Conservation (phyloP, 2,113 vertebrate species). For the Nycticryphes semicollaris region DNA sequence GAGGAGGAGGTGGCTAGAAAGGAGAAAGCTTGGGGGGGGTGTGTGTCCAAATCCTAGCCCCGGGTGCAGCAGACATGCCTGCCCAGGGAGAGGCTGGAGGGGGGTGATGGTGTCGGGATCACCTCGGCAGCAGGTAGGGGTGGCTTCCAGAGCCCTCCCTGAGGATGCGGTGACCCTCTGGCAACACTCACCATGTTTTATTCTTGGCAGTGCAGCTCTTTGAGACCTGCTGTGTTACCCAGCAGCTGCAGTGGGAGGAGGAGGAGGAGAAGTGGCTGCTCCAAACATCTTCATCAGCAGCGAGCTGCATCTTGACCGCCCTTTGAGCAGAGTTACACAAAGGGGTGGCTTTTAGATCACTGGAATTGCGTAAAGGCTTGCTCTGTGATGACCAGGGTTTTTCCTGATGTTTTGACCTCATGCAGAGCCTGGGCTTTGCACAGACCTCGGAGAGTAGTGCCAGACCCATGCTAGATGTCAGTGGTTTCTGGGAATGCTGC, state of each 20-base stretch:
- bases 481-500: conserved; percentile 4
- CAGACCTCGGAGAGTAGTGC: not conserved
- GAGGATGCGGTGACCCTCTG: not conserved
- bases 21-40: not conserved
- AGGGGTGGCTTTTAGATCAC: not conserved
- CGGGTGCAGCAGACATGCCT: not conserved
- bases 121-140: not conserved
- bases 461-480: not conserved
- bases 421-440: not conserved
- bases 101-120: not conserved
- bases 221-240: not conserved
- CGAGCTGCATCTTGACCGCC: not conserved
- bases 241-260: not conserved
- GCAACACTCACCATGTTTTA: not conserved
- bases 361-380: not conserved
- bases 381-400: not conserved
- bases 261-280: not conserved
- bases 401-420: not conserved
- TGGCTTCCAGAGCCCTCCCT: not conserved
- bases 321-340: not conserved
- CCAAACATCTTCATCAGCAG: not conserved
- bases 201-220: not conserved
- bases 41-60: not conserved
- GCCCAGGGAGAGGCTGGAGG: not conserved
- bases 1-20: not conserved